phyloP scores from a whole-genome alignment of 2,113 vertebrate genomes.

The Thomomys bottae region DNA sequence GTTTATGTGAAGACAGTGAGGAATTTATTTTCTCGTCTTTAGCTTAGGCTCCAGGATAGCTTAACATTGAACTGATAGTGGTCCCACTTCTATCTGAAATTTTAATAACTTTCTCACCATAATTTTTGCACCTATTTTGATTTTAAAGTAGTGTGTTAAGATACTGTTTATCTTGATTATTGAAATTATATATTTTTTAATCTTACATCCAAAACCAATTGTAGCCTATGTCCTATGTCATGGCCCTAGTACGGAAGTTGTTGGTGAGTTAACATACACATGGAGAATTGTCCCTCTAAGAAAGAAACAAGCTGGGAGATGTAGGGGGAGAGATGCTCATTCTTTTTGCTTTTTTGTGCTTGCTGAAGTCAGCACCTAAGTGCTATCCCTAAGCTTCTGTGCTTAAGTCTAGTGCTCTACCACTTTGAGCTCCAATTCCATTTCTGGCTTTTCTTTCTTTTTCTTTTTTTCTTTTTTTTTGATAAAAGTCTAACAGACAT shows the following conservation, averaged over 20 bases:
- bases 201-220: neutral
- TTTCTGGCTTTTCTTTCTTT: too few species aligned
- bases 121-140: conserved; percentile 16
- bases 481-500: too few species aligned
- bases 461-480: too few species aligned
- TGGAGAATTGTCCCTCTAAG: neutral
- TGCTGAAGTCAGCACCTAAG: too few species aligned
- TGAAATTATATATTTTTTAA: neutral
- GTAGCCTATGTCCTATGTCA: neutral
- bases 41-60: neutral
- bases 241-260: neutral
- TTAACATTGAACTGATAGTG: neutral
- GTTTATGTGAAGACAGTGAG: neutral
- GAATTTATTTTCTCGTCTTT: neutral
- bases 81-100: neutral
- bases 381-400: too few species aligned
- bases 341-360: too few species aligned
- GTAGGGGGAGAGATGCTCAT: too few species aligned
- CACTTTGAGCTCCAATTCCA: too few species aligned
- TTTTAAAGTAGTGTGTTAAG: neutral
- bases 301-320: neutral
- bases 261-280: neutral
- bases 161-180: conserved; percentile 21
- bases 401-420: too few species aligned
- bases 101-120: neutral